Evolutionary conservation across 35 echinoderm and acorn worm genomes (phyloP).

Genomic region (Heliocidaris tuberculata): DNA sequence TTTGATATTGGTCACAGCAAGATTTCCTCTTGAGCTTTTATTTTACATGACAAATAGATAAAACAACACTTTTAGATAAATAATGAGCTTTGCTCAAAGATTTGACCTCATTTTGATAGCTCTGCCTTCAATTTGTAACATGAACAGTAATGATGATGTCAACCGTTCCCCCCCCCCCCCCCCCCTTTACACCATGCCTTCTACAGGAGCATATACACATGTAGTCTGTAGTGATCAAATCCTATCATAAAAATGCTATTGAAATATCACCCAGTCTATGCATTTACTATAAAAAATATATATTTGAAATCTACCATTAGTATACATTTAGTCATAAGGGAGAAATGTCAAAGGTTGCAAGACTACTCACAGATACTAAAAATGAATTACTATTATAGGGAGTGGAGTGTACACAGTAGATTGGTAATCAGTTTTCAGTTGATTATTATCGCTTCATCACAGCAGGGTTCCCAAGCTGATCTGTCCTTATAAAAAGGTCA

Average conservation of each 20-base stretch:
- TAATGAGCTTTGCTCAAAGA: background rate
- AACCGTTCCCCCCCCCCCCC: no score
- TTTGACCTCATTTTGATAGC: background rate
- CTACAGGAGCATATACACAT: no score
- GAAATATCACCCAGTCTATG: background rate
- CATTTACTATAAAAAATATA: no score
- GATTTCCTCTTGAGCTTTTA: no score
- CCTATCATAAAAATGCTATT: background rate
- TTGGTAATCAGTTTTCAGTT: constrained; percentile 22
- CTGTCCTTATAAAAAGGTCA: constrained; percentile 40
- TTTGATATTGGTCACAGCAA: no score
- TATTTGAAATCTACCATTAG: no score
- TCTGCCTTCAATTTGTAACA: no score
- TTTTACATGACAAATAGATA: no score
- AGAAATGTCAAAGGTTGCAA: background rate
- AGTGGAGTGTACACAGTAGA: constrained; percentile 33
- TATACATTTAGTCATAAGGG: background rate
- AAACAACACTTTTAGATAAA: background rate
- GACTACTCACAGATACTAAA: background rate
- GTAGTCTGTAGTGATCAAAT: background rate
- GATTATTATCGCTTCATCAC: constrained; percentile 26
- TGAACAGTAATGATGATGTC: no score
- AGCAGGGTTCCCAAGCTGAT: constrained; percentile 7
- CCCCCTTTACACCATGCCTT: no score
- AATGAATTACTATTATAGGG: background rate